Base-by-base conservation (phyloP, 2,113 vertebrate genomes). In the Cebidichthys violaceus region DNA sequence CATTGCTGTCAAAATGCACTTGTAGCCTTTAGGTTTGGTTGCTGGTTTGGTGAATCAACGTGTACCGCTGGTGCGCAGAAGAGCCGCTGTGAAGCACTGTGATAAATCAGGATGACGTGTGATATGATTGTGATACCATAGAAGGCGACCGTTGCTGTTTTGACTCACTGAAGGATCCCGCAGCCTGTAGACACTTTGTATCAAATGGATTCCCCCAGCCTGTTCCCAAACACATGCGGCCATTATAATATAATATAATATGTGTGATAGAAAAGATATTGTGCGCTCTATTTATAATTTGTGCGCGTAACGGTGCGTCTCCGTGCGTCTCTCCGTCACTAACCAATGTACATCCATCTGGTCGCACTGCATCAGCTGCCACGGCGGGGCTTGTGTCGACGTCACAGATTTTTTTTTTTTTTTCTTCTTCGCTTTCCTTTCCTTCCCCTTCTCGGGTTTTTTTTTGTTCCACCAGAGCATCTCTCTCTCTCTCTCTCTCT, bases 281-380 rank as follows among this genome's bases (percentile, higher is more conserved):
- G 65, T 75, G 84, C 69, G 70, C 87, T 75, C 70, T 84, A 73
- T 91, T 84, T 89, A 86, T 80, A 86, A 88, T 84, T n/a, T 62
- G 22, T 87, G 83, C 80, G 85, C 82, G 83, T 85, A 87, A 81
- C 83, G 82, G 54, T 52, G 88, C 77, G 87, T 84, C 65, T 69
- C 68, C 9, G 24, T 62, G 81, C 88, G 88, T 90, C 85, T 72
- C 79, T 55, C 66, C 70, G 60, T 79, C 77, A 65, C 76, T 47
- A 78, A 29, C 90, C 91, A 89, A 90, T 91, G 60, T 33, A 37
- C 73, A 78, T 88, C 86, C 86, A 82, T 90, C 82, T 78, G 85
- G 27, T 80, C 87, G 57, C 86, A 75, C 80, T 75, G 88, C 92
- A 91, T 92, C 91, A 88, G 91, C 88, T 88, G 84, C 86, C 87